Evolutionary conservation across 2,797 vertebrate species (phyloP).

Genomic region (Carapus acus): DNA sequence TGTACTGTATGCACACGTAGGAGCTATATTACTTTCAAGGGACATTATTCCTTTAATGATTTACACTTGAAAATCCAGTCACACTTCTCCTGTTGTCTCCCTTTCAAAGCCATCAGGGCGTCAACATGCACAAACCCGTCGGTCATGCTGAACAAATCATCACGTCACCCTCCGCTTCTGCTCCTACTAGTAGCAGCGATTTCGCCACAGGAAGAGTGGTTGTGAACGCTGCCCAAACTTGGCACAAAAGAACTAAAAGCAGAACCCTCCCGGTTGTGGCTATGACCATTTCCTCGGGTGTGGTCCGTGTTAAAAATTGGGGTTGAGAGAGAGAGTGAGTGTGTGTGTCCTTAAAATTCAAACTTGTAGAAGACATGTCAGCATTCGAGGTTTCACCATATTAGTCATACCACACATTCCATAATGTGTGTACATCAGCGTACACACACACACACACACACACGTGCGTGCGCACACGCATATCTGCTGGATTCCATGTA

Average conservation of each 20-base stretch:
- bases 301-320: constrained; percentile 33
- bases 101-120: not conserved
- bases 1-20: too few relatives aligned
- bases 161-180: not conserved
- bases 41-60: too few relatives aligned
- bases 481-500: constrained; percentile 49
- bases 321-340: constrained; percentile 19
- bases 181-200: not conserved
- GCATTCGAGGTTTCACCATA: constrained; percentile 58
- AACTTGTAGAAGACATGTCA: constrained; percentile 46
- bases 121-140: not conserved
- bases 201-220: constrained; percentile 10
- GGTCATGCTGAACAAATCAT: not conserved
- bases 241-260: constrained; percentile 30
- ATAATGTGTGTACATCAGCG: constrained; percentile 41
- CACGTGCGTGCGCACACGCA: constrained; percentile 10
- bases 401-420: constrained; percentile 63
- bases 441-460: constrained; percentile 5
- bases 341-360: constrained; percentile 9
- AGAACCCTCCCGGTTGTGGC: constrained; percentile 44
- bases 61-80: not conserved
- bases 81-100: not conserved
- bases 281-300: constrained; percentile 50
- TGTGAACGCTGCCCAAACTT: not conserved
- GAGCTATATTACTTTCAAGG: too few relatives aligned